These are phyloP conservation scores for Diloba caeruleocephala DNA, from an alignment of 2,888 invertebrate species.

Conservation along the genomic window DNA sequence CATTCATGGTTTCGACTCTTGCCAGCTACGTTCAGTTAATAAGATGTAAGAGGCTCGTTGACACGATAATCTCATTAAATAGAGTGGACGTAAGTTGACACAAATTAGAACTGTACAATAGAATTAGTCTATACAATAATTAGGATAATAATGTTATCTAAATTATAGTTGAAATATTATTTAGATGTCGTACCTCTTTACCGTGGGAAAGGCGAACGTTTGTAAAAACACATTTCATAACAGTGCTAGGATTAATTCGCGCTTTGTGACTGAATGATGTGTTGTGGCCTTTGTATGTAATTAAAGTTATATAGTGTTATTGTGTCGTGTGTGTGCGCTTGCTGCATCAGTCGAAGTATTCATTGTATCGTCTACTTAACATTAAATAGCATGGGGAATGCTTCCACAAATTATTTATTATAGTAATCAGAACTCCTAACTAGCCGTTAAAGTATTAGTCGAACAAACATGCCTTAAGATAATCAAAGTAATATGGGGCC, in stretches of 20 bases:
- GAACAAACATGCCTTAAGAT: conserved; percentile 77
- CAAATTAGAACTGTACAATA: conserved; percentile 76
- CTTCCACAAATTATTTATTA: conserved; percentile 82
- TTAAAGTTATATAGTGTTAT: conserved; percentile 77
- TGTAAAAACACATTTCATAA: conserved; percentile 77
- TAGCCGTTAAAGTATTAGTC: conserved; percentile 80
- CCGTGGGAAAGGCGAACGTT: conserved; percentile 59
- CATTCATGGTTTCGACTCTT: conserved; percentile 63
- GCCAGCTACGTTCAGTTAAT: conserved; percentile 73
- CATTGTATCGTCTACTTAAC: conserved; percentile 73
- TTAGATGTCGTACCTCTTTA: conserved; percentile 60
- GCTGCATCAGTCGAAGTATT: conserved; percentile 80
- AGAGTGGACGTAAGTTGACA: conserved; percentile 73
- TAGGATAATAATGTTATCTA: conserved; percentile 74
- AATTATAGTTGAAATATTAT: conserved; percentile 71
- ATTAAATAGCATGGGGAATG: conserved; percentile 73
- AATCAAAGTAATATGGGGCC: conserved; percentile 56
- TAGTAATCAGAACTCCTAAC: conserved; percentile 70
- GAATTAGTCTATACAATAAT: conserved; percentile 75
- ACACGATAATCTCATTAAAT: conserved; percentile 69
- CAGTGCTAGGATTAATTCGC: conserved; percentile 74
- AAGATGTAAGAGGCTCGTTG: conserved; percentile 71
- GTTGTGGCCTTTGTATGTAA: conserved; percentile 88
- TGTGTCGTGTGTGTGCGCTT: conserved; percentile 83
- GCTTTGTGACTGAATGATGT: conserved; percentile 89